Base-by-base conservation (phyloP, 2,113 vertebrate genomes). In the Lepidothrix coronata region DNA sequence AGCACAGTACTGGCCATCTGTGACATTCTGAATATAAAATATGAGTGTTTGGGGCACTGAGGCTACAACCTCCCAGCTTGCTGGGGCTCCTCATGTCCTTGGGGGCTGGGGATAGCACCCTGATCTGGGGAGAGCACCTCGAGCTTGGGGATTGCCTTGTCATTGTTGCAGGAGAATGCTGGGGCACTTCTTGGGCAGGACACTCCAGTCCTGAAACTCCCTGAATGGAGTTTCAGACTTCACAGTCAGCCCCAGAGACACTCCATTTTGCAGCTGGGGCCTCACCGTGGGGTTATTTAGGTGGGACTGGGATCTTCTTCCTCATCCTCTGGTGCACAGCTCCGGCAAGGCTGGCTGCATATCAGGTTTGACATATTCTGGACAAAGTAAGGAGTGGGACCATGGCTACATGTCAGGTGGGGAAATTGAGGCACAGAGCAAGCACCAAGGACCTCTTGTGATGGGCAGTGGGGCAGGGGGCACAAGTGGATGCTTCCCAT, bases 391-490 rank as follows among this genome's bases (percentile, higher is more conserved):
- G 52, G 35, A 66, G 35, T 25, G 25, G 63, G 24, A 46, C 22
- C 0, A 0, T 24, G 12, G 9, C 44, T n/a, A 6, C 35, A 33
- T 61, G 30, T 54, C 37, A 33, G 25, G 39, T 68, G 44, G 44
- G 58, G 51, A 90, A 92, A 72, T 37, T 33, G 41, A 88, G 75
- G 72, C 55, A 61, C 1, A 0, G 54, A 61, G 54, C 22, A 73
- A 87, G 18, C 35, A 13, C 8, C 20, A 49, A 73, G 22, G 16
- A 20, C 19, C 3, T 2, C 28, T n/a, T 41, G 11, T 28, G 18
- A n/a, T 6, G 21, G 48, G 48, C 44, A 87, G 25, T 2, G 1
- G 25, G 28, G 6, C 0, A 1, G 3, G 31, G 9, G 24, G 14
- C 11, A 30, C 2, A 4, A 27, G 31, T 35, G 33, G 22, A 16